Conservation (phyloP, 2,113 vertebrate genomes). For the Megaceryle torquata region DNA sequence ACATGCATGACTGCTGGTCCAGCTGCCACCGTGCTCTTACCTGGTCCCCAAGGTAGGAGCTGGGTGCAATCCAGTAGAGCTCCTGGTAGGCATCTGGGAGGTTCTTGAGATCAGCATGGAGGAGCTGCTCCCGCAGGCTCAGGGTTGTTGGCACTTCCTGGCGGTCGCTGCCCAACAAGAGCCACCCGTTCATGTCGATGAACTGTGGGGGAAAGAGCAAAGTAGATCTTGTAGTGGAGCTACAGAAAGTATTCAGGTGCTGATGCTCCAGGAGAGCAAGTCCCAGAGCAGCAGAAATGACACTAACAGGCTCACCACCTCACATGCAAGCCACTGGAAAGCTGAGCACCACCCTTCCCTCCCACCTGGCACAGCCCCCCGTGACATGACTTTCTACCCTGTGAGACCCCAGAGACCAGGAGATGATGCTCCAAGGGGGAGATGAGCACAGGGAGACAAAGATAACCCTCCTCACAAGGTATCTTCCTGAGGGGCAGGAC, state of each 20-base stretch:
- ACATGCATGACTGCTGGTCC: neutral
- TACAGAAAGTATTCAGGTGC: neutral
- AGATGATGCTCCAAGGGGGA: neutral
- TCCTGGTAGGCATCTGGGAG: constrained; percentile 87
- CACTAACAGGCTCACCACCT: neutral
- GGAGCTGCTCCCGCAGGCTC: constrained; percentile 70
- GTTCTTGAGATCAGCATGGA: constrained; percentile 82
- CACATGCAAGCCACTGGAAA: neutral
- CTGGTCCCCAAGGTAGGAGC: constrained; percentile 89
- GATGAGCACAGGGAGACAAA: neutral
- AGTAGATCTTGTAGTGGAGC: neutral
- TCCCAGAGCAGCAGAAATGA: neutral
- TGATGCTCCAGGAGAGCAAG: neutral
- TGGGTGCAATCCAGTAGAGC: constrained; percentile 90
- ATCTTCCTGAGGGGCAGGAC: neutral
- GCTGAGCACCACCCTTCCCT: neutral
- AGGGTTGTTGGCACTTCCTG: constrained; percentile 79
- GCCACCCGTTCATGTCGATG: constrained; percentile 88
- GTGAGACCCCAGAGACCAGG: neutral
- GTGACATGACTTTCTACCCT: accelerated
- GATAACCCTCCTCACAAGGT: neutral
- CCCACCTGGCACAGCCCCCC: neutral
- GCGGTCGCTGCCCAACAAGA: constrained; percentile 82
- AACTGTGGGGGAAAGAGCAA: constrained; percentile 70
- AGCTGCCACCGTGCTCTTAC: constrained; percentile 42